Conservation (phyloP, 2,888 invertebrate genomes). For the Mythimna impura region DNA sequence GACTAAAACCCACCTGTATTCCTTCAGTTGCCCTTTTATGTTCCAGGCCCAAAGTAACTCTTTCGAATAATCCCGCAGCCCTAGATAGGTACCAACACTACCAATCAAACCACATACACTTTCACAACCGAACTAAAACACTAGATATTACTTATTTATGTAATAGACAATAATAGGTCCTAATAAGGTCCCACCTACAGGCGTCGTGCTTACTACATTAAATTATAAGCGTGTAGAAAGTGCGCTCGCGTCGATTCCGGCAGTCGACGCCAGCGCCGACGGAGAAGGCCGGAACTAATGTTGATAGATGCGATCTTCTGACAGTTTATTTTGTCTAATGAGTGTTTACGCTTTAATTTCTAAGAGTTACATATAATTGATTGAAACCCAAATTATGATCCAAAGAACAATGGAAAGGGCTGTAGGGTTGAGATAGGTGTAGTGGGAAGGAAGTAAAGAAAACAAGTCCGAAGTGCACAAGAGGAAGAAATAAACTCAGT, state of each 20-base stretch:
- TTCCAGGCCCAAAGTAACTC: too few species aligned
- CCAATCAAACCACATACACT: background rate
- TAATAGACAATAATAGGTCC: slow-evolving; percentile 27
- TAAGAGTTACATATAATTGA: background rate
- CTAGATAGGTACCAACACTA: too few species aligned
- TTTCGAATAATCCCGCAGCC: too few species aligned
- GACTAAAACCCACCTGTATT: too few species aligned
- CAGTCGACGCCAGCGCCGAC: slow-evolving; percentile 22
- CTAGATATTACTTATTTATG: background rate
- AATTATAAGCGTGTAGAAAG: slow-evolving; percentile 59
- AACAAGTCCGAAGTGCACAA: too few species aligned
- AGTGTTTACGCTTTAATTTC: slow-evolving; percentile 18
- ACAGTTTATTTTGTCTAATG: background rate
- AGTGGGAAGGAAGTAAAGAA: too few species aligned
- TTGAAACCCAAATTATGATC: background rate
- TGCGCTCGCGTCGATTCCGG: slow-evolving; percentile 50
- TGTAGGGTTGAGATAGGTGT: background rate
- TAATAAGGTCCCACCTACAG: slow-evolving; percentile 22
- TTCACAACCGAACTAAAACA: slow-evolving; percentile 20
- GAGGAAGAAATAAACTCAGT: too few species aligned
- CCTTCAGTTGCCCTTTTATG: too few species aligned
- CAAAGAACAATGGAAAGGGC: background rate
- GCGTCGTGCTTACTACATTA: slow-evolving; percentile 34
- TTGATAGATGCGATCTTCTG: slow-evolving; percentile 37
- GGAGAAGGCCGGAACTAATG: slow-evolving; percentile 53